phyloP scores from a whole-genome alignment of 2,113 vertebrate genomes.

The Emberiza fucata region DNA sequence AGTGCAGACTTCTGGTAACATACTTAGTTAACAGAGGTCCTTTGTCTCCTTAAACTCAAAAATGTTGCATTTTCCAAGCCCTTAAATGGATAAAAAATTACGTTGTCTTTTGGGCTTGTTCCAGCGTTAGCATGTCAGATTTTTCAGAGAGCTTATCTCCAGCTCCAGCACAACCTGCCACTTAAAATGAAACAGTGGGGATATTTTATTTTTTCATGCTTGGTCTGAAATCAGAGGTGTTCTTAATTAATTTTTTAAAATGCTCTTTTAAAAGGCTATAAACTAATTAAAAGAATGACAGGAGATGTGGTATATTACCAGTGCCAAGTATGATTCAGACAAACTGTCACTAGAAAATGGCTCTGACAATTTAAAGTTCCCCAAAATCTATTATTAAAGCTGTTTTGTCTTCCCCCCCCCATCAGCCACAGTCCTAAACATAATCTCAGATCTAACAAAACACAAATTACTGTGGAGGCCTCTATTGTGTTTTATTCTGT shows the following conservation, averaged over 20 bases:
- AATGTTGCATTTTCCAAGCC: not conserved
- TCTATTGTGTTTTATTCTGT: not conserved
- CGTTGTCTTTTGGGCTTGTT: not conserved
- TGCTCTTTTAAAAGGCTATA: not conserved
- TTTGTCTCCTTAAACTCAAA: conserved; percentile 7
- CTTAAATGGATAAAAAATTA: not conserved
- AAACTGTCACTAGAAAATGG: conserved; percentile 6
- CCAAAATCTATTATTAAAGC: conserved; percentile 23
- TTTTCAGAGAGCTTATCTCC: conserved; percentile 4
- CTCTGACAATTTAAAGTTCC: not conserved
- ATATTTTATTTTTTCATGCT: not conserved
- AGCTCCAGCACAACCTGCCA: not conserved
- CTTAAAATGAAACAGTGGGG: not conserved
- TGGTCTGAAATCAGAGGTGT: conserved; percentile 21
- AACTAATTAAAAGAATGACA: conserved; percentile 42
- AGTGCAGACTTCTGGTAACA: not conserved
- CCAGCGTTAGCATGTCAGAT: not conserved
- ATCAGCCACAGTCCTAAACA: not conserved
- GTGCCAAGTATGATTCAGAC: conserved; percentile 39
- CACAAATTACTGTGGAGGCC: not conserved
- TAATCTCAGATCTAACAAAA: not conserved
- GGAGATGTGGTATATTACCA: conserved; percentile 11
- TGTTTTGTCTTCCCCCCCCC: not conserved
- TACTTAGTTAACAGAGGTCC: not conserved
- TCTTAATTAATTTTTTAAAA: conserved; percentile 25